These are phyloP conservation scores for Bolborhynchus lineola DNA, from an alignment of 2,113 vertebrate species.

Conservation along the genomic window DNA sequence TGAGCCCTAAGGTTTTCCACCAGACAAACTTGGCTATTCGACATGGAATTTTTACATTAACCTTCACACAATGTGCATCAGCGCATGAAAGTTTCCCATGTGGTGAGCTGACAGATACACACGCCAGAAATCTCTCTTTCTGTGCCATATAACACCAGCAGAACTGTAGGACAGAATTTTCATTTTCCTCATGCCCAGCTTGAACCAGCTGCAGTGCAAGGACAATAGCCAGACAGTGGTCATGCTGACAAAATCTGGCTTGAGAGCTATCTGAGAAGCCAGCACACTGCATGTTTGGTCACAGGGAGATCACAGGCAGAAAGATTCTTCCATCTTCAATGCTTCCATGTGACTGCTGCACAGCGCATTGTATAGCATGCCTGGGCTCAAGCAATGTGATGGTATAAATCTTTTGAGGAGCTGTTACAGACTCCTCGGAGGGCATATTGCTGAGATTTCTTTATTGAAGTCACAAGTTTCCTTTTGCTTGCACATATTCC, in stretches of 20 bases:
- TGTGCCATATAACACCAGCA: constrained; percentile 74
- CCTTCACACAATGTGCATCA: constrained; percentile 74
- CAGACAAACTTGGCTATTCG: neutral
- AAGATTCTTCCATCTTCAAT: neutral
- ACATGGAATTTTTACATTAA: constrained; percentile 36
- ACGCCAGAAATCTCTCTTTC: constrained; percentile 76
- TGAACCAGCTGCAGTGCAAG: constrained; percentile 72
- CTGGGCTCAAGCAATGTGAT: neutral
- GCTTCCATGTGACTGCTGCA: neutral
- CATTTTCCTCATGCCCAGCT: constrained; percentile 71
- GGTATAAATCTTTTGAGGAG: constrained; percentile 74
- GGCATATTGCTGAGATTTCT: constrained; percentile 14
- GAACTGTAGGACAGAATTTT: constrained; percentile 73
- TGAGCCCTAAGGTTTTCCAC: neutral
- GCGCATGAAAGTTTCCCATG: constrained; percentile 72
- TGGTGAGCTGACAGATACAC: constrained; percentile 72
- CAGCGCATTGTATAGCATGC: neutral
- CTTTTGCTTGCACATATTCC: constrained; percentile 31
- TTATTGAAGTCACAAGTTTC: constrained; percentile 34
- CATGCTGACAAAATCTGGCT: neutral
- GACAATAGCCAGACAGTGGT: constrained; percentile 42
- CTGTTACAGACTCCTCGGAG: constrained; percentile 29
- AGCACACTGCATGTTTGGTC: neutral
- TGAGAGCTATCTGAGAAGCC: neutral
- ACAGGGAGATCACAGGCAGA: neutral